phyloP scores from a whole-genome alignment of 2,888 invertebrate species.

The Drosophila crucigera region DNA sequence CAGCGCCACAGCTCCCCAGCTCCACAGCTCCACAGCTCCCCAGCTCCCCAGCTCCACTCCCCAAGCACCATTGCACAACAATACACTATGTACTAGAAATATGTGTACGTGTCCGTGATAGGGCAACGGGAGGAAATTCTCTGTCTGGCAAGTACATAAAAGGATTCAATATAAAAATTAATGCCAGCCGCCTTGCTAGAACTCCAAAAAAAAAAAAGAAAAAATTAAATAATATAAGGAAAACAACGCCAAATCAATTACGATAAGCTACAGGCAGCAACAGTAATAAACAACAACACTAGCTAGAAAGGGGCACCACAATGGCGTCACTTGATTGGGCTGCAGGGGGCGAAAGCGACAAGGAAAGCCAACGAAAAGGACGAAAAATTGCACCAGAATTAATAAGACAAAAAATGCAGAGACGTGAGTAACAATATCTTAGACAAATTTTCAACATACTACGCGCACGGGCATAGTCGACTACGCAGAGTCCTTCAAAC shows the following conservation, averaged over 20 bases:
- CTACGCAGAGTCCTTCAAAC: background rate
- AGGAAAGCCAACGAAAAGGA: conserved; percentile 58
- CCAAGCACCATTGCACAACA: background rate
- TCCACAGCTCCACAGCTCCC: too few species aligned
- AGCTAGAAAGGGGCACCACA: conserved; percentile 27
- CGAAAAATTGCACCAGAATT: conserved; percentile 76
- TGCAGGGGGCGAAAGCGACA: conserved; percentile 10
- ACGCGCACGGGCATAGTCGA: background rate
- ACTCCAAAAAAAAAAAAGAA: conserved; percentile 18
- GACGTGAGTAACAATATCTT: conserved; percentile 58
- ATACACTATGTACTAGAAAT: background rate
- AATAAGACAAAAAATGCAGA: conserved; percentile 59
- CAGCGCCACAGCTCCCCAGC: background rate
- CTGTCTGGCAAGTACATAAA: conserved; percentile 42
- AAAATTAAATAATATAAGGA: conserved; percentile 17
- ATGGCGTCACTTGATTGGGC: conserved; percentile 37
- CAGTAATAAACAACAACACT: conserved; percentile 51
- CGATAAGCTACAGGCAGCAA: conserved; percentile 72
- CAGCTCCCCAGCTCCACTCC: background rate
- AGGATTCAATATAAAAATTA: conserved; percentile 77
- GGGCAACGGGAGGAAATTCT: conserved; percentile 12
- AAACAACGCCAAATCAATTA: conserved; percentile 71
- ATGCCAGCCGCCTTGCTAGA: conserved; percentile 54
- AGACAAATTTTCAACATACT: conserved; percentile 18
- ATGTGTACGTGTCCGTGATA: background rate